phyloP scores from a whole-genome alignment of 2,888 invertebrate species.

The Cyrtodaria siliqua region DNA sequence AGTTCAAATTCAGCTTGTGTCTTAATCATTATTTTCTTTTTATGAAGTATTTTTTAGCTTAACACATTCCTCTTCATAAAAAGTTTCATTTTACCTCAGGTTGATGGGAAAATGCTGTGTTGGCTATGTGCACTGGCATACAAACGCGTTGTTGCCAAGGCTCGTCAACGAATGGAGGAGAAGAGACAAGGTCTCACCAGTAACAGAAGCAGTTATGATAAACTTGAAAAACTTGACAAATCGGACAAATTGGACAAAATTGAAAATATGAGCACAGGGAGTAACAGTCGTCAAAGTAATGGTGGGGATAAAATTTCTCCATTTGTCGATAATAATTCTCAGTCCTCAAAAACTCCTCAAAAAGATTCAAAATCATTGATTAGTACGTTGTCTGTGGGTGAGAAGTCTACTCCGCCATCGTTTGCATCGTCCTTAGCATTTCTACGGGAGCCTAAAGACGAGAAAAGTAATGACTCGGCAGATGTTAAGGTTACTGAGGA shows the following conservation, averaged over 20 bases:
- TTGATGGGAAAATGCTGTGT: slow-evolving; percentile 97
- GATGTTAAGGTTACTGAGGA: slow-evolving; percentile 60
- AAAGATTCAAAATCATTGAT: slow-evolving; percentile 50
- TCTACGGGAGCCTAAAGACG: slow-evolving; percentile 60
- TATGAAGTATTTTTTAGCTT: too few relatives aligned
- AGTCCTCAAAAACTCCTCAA: slow-evolving; percentile 47
- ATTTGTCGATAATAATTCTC: slow-evolving; percentile 44
- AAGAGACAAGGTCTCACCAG: slow-evolving; percentile 63
- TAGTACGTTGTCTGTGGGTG: slow-evolving; percentile 26
- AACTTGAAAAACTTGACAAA: slow-evolving; percentile 64
- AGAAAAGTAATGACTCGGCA: slow-evolving; percentile 59
- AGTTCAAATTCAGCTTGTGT: too few relatives aligned
- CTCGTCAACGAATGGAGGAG: slow-evolving; percentile 85
- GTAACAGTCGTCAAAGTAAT: slow-evolving; percentile 57
- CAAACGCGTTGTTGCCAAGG: slow-evolving; percentile 96
- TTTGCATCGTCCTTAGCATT: slow-evolving; percentile 63
- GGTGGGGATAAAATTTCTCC: slow-evolving; percentile 61
- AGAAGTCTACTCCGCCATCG: slow-evolving; percentile 62
- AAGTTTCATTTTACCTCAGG: too few relatives aligned
- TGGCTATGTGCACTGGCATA: slow-evolving; percentile 98
- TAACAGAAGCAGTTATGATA: slow-evolving; percentile 59
- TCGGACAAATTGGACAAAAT: slow-evolving; percentile 61
- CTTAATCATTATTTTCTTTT: too few relatives aligned
- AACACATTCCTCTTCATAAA: too few relatives aligned
- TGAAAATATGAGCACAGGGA: slow-evolving; percentile 55